Evolutionary conservation across 2,113 vertebrate genomes (phyloP).

Genomic region (Micronycteris hirsuta): DNA sequence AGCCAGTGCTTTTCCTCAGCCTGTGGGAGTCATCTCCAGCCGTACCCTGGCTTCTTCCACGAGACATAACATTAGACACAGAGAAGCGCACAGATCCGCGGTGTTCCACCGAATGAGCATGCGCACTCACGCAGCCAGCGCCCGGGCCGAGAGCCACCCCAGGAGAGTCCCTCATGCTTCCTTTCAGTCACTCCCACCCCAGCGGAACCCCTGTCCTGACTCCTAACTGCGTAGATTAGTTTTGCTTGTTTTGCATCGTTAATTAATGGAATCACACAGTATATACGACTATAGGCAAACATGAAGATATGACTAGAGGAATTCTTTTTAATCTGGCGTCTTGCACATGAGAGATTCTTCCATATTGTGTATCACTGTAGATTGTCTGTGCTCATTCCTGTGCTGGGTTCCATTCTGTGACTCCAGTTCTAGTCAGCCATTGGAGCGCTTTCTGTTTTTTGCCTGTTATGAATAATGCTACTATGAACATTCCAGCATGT

Average conservation of each 20-base stretch:
- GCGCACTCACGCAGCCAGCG: not conserved
- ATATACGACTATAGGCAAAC: rapidly evolving
- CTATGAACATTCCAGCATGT: not conserved
- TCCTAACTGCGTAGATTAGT: not conserved
- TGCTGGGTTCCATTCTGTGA: not conserved
- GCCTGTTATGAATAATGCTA: not conserved
- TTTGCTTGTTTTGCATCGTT: not conserved
- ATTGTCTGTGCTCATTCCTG: not conserved
- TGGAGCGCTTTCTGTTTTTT: not conserved
- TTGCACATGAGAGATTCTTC: not conserved
- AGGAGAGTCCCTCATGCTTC: not conserved
- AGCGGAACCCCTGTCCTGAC: not conserved
- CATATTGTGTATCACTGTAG: not conserved
- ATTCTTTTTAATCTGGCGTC: not conserved
- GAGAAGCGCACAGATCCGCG: not conserved
- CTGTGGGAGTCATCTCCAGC: not conserved
- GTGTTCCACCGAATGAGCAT: too few relatives aligned
- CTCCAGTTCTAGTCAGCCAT: not conserved
- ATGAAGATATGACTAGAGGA: not conserved
- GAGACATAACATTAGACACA: not conserved
- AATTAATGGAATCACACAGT: not conserved
- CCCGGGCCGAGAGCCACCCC: not conserved
- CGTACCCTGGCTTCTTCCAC: not conserved
- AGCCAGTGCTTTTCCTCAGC: not conserved
- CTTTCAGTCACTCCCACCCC: not conserved